A percentile compares a stretch with the other conserved stretches of the same genome.
phyloP scores from a whole-genome alignment of 2,888 invertebrate species.

The Ophion obscuratus region DNA sequence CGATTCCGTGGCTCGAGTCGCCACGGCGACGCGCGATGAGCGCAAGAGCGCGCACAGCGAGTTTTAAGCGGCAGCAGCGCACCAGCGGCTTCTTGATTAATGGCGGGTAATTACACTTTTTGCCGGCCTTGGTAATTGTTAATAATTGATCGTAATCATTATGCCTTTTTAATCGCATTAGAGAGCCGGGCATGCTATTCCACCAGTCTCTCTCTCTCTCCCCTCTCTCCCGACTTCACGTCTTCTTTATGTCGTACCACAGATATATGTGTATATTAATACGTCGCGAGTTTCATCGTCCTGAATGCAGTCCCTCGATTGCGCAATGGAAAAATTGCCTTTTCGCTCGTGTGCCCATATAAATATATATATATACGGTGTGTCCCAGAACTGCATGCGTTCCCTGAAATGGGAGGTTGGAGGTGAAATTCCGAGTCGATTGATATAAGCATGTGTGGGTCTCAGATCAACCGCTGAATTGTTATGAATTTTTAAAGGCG shows the following conservation, averaged over 20 bases:
- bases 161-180: constrained; percentile 82
- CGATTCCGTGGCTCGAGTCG: constrained; percentile 25
- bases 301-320: constrained; percentile 67
- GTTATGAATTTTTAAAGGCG: no score
- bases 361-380: not conserved
- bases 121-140: constrained; percentile 81
- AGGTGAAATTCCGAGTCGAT: no score
- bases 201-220: constrained; percentile 43
- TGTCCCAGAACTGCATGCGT: no score
- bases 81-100: constrained; percentile 77
- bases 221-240: constrained; percentile 23
- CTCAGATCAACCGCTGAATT: no score
- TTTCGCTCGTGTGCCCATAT: constrained; percentile 23
- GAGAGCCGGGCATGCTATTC: constrained; percentile 62
- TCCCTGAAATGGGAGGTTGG: no score
- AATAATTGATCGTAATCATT: constrained; percentile 82
- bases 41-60: constrained; percentile 43
- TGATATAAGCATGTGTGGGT: no score
- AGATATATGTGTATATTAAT: constrained; percentile 22
- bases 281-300: constrained; percentile 29
- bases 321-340: constrained; percentile 76
- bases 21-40: constrained; percentile 28
- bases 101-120: constrained; percentile 81
- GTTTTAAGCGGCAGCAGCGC: constrained; percentile 64
- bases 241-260: constrained; percentile 16